Conservation (phyloP, 2,888 invertebrate species). For the Eurytoma californica region DNA sequence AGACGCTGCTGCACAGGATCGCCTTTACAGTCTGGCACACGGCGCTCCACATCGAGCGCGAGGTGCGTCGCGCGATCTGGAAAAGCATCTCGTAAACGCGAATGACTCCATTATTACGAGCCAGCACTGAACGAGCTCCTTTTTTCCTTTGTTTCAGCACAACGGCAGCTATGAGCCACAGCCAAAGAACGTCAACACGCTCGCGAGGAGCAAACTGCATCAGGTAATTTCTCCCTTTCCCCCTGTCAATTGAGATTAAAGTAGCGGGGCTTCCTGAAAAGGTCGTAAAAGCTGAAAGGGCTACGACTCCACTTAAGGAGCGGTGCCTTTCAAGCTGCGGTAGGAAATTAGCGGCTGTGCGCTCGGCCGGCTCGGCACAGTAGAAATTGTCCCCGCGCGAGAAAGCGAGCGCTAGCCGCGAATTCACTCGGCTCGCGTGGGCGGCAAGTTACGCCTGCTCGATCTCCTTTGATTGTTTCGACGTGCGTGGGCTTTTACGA, state of each 20-base stretch:
- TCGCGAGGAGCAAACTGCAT: conserved; percentile 64
- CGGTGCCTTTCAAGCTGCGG: no score
- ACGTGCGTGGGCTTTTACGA: no score
- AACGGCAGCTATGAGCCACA: conserved; percentile 71
- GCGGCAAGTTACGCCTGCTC: no score
- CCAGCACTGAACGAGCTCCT: background rate
- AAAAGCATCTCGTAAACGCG: background rate
- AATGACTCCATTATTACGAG: background rate
- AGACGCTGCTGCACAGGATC: conserved; percentile 81
- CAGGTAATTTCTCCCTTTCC: conserved; percentile 37
- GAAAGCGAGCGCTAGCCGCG: no score
- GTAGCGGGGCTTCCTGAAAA: no score
- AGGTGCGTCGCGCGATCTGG: conserved; percentile 54
- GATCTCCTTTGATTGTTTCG: no score
- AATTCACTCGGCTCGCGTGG: no score
- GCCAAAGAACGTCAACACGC: conserved; percentile 66
- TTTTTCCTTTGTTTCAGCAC: conserved; percentile 68
- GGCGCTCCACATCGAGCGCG: conserved; percentile 81
- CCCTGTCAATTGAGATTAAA: background rate
- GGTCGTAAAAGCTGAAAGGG: background rate
- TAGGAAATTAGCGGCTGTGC: no score
- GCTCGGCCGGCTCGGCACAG: no score
- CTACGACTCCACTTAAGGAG: no score
- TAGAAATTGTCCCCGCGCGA: no score
- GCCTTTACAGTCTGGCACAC: conserved; percentile 87